These are phyloP conservation scores for Nomada fabriciana DNA, from an alignment of 2,888 invertebrate genomes.

Conservation along the genomic window DNA sequence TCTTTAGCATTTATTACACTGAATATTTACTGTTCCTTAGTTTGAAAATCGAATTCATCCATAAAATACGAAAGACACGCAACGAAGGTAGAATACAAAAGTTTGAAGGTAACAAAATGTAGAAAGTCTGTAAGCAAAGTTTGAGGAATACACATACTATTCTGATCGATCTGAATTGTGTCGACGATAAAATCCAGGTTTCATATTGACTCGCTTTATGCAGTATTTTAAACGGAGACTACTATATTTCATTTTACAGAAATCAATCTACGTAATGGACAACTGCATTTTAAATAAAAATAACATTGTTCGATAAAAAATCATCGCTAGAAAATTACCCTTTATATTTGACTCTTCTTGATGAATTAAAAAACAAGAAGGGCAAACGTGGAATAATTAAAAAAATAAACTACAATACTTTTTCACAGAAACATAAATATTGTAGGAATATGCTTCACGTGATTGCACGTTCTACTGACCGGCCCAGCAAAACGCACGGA, in stretches of 20 bases:
- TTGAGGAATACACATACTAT: not conserved
- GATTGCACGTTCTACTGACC: constrained; percentile 10
- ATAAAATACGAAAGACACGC: too few relatives aligned
- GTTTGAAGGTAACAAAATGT: not conserved
- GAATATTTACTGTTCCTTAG: too few relatives aligned
- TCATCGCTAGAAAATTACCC: not conserved
- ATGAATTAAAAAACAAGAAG: not conserved
- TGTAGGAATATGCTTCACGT: not conserved
- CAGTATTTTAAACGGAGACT: not conserved
- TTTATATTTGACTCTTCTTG: too few relatives aligned
- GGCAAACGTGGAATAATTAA: not conserved
- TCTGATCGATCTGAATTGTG: constrained; percentile 1
- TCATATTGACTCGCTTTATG: not conserved
- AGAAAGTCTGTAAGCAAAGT: not conserved
- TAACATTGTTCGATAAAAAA: not conserved
- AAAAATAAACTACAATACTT: not conserved
- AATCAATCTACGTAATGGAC: not conserved
- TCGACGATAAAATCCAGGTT: constrained; percentile 7
- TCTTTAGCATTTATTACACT: too few relatives aligned
- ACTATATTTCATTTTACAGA: not conserved
- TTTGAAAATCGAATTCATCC: too few relatives aligned
- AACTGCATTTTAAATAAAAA: not conserved
- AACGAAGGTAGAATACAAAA: not conserved
- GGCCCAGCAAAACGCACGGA: not conserved
- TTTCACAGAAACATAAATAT: not conserved